Base-by-base conservation (phyloP, 2,113 vertebrate genomes). In the Abramis brama region DNA sequence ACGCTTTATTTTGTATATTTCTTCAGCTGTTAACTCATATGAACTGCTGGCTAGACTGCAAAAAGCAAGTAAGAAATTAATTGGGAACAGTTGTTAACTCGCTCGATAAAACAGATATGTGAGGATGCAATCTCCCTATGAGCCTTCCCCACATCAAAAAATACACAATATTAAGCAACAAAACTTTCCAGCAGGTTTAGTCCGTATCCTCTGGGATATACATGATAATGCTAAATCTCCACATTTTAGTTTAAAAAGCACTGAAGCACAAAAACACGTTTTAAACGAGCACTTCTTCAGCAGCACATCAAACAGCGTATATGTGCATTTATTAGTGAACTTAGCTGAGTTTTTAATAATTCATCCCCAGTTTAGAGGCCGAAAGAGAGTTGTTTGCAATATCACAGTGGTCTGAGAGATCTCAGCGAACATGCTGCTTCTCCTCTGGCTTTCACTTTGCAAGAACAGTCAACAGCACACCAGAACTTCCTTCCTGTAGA, bases 401-500 rank as follows among this genome's bases (percentile, higher is more conserved):
- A 92, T 82, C 83, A 59, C 39, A 27, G 85, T 75, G 85, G 86
- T 83, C 68, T 83, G 21, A 33, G 66, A 87, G 83, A 85, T 74
- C 62, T 60, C 27, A 60, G 77, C 23, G 62, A 78, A 78, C 64
- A 77, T 7, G 73, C 74, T 6, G 59, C 43, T 57, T 68, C 62
- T 78, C 76, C 78, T 85, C 73, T 79, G 88, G 45, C 66, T 82
- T 71, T 80, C 85, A 87, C 47, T 85, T 86, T 87, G 77, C 84
- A 87, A 76, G 64, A 87, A 84, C 83, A 86, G 84, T 87, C 85
- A 87, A 79, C 85, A 87, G 85, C 83, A 80, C 77, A 80, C 76
- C 85, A 88, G 87, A 81, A 85, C 84, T 90, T 90, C 87, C 88
- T 90, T 88, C 68, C 88, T 78, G 60, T 57, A 52, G 73, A 88